phyloP scores from a whole-genome alignment of 1,140 invertebrate genomes.

The Leptoteleia sp. region DNA sequence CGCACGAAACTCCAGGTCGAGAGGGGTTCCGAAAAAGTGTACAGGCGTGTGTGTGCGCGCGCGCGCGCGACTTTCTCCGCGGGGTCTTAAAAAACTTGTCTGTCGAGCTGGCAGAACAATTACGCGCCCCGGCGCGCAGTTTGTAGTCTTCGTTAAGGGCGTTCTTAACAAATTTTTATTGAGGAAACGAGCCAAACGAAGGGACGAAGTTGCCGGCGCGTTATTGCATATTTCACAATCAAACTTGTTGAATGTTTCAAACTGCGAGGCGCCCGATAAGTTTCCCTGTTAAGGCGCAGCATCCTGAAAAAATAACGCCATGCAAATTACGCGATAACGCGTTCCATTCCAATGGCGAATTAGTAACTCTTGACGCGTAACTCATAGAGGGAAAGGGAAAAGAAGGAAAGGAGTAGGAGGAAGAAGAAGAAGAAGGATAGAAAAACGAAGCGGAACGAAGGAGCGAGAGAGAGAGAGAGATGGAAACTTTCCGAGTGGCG shows the following conservation, averaged over 20 bases:
- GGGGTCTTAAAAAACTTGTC: conserved; percentile 54
- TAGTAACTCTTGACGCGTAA: neutral
- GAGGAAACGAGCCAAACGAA: conserved; percentile 48
- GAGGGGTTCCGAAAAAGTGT: conserved; percentile 28
- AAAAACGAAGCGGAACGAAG: too few species aligned
- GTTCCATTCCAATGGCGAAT: conserved; percentile 29
- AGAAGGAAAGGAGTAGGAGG: too few species aligned
- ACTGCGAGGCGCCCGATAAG: conserved; percentile 18
- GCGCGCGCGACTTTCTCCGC: conserved; percentile 33
- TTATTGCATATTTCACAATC: conserved; percentile 61
- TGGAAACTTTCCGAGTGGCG: neutral
- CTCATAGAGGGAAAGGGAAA: too few species aligned
- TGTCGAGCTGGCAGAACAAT: conserved; percentile 60
- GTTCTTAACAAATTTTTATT: conserved; percentile 59
- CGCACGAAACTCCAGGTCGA: conserved; percentile 52
- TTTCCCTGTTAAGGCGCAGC: conserved; percentile 8
- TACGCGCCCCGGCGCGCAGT: conserved; percentile 31
- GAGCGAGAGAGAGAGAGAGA: too few species aligned
- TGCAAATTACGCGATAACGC: conserved; percentile 34
- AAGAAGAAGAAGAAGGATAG: too few species aligned
- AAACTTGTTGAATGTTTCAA: conserved; percentile 63
- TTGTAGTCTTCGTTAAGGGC: conserved; percentile 51
- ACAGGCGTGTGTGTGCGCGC: too few species aligned
- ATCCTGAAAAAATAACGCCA: conserved; percentile 11
- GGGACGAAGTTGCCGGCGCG: conserved; percentile 29